Conservation (phyloP, 2,797 vertebrate genomes). For the Podargus strigoides region DNA sequence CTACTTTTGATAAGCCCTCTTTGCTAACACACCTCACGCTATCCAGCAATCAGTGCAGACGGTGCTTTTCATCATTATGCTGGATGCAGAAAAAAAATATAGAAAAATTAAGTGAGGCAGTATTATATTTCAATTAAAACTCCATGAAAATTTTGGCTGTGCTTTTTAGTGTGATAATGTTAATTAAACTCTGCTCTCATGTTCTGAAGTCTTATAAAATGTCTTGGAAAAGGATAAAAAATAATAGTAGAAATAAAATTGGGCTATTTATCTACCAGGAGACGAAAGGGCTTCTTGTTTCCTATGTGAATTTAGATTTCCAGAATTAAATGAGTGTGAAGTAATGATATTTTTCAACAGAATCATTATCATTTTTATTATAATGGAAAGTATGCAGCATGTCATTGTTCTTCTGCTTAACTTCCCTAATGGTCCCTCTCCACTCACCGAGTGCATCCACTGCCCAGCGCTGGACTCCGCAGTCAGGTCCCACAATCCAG, state of each 20-base stretch:
- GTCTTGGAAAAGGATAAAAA: conserved; percentile 57
- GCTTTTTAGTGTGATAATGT: conserved; percentile 61
- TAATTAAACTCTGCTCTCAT: conserved; percentile 60
- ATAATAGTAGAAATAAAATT: conserved; percentile 61
- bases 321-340: conserved; percentile 69
- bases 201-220: conserved; percentile 49
- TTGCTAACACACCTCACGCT: neutral
- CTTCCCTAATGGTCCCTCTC: conserved; percentile 24
- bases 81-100: neutral
- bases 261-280: conserved; percentile 52
- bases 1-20: neutral
- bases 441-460: neutral
- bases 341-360: conserved; percentile 55
- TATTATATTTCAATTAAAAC: conserved; percentile 68
- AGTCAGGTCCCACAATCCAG: neutral
- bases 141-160: conserved; percentile 50
- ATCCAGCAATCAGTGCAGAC: neutral
- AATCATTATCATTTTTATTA: conserved; percentile 62
- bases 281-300: conserved; percentile 65
- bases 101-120: neutral
- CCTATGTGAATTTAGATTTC: conserved; percentile 68
- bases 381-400: neutral
- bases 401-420: conserved; percentile 29
- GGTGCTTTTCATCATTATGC: neutral
- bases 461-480: neutral